phyloP scores from a whole-genome alignment of 2,888 invertebrate species.

The Melanophora roralis region DNA sequence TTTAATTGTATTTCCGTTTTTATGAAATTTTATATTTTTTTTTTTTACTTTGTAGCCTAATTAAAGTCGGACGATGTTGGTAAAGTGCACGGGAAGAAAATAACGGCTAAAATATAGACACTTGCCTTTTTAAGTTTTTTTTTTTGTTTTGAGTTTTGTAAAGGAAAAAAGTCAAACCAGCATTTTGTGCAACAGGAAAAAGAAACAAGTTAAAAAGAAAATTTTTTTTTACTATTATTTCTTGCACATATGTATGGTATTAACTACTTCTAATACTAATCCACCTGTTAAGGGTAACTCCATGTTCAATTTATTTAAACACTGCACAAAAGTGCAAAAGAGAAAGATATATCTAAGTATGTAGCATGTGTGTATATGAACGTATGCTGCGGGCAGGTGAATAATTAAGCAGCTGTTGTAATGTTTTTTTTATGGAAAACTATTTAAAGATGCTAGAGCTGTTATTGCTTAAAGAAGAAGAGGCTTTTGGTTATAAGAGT shows the following conservation, averaged over 20 bases:
- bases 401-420: conserved; percentile 51
- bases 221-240: not conserved
- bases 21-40: conserved; percentile 3
- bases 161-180: conserved; percentile 11
- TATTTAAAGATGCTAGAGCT: conserved; percentile 25
- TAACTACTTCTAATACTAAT: conserved; percentile 40
- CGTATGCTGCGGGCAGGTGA: conserved; percentile 61
- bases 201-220: conserved; percentile 14
- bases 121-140: conserved; percentile 23
- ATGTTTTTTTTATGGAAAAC: not conserved
- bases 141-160: too few species aligned
- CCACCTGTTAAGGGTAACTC: conserved; percentile 53
- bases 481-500: not conserved
- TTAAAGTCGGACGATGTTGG: conserved; percentile 29
- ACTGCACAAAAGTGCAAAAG: not conserved
- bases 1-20: conserved; percentile 51
- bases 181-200: conserved; percentile 45
- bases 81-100: conserved; percentile 13
- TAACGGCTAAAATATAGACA: conserved; percentile 42
- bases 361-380: not conserved
- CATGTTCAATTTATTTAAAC: conserved; percentile 7
- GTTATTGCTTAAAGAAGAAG: not conserved
- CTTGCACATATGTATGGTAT: not conserved
- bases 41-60: conserved; percentile 1
- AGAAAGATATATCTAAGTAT: too few species aligned